Evolutionary conservation across 2,797 vertebrate genomes (phyloP).

Genomic region (Halcyon smyrnensis): DNA sequence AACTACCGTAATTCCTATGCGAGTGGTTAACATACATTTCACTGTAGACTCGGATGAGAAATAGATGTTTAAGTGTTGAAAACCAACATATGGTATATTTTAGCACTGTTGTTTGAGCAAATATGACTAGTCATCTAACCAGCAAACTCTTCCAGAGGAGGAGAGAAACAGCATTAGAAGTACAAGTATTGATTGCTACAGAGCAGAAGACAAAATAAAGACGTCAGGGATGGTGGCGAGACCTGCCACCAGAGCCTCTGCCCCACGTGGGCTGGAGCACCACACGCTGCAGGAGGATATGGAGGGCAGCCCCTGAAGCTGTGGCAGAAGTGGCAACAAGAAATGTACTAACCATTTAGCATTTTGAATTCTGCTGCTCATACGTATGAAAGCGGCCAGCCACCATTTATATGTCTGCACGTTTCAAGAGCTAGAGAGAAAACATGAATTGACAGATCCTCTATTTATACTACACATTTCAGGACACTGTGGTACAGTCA

Average conservation of each 20-base stretch:
- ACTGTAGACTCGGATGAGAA: background rate
- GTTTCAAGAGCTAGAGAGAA: background rate
- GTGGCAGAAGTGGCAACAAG: background rate
- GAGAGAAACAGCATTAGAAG: background rate
- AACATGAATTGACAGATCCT: background rate
- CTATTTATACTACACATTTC: background rate
- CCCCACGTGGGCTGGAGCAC: background rate
- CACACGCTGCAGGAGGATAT: fast-evolving
- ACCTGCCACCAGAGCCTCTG: background rate
- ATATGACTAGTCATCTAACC: background rate
- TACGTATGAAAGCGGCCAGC: fast-evolving
- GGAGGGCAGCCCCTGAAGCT: background rate
- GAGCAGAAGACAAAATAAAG: background rate
- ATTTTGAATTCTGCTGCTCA: background rate
- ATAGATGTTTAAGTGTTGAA: conserved; percentile 43
- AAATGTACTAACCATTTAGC: fast-evolving
- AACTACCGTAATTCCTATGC: background rate
- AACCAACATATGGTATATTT: conserved; percentile 49
- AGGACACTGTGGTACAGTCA: background rate
- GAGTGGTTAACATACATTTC: background rate
- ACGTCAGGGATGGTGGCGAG: background rate
- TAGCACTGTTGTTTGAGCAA: background rate
- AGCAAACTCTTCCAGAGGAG: background rate
- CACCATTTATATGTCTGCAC: background rate
- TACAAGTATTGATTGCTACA: background rate